A percentile compares a stretch with the other conserved stretches of the same genome.
Conservation (phyloP, 2,888 invertebrate species). For the Philonicus albiceps region DNA sequence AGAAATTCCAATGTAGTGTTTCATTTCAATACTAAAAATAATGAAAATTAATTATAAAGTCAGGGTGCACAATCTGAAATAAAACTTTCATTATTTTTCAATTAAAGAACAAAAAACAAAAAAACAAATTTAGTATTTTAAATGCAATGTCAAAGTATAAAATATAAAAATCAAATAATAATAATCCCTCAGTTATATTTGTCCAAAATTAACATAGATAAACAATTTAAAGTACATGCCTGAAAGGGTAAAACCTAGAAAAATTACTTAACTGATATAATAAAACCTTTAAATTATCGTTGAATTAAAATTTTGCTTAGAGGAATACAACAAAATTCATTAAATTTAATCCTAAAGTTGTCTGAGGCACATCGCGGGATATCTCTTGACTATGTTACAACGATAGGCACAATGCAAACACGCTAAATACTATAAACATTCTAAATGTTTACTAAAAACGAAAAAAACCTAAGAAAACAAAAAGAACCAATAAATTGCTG, state of each 20-base stretch:
- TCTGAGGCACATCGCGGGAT: neutral
- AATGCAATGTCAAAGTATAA: neutral
- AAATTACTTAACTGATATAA: neutral
- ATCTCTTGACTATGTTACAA: conserved; percentile 8
- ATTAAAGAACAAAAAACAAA: no score
- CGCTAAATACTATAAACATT: conserved; percentile 26
- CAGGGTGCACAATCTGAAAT: no score
- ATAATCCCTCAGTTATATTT: neutral
- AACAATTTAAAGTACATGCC: neutral
- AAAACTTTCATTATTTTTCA: no score
- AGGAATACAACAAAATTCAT: neutral
- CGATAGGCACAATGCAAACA: conserved; percentile 19
- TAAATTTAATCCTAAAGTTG: neutral
- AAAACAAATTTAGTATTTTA: neutral
- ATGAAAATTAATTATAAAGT: no score
- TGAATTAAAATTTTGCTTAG: neutral
- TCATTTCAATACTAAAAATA: neutral
- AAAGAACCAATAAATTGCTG: conserved; percentile 1
- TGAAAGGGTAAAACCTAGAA: neutral
- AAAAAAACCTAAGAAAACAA: neutral
- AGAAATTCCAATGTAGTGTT: no score
- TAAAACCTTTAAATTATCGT: neutral
- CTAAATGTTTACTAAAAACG: conserved; percentile 11
- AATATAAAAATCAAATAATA: neutral
- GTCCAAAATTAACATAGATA: neutral